phyloP scores from a whole-genome alignment of 2,797 vertebrate genomes.

The Neosalanx taihuensis region DNA sequence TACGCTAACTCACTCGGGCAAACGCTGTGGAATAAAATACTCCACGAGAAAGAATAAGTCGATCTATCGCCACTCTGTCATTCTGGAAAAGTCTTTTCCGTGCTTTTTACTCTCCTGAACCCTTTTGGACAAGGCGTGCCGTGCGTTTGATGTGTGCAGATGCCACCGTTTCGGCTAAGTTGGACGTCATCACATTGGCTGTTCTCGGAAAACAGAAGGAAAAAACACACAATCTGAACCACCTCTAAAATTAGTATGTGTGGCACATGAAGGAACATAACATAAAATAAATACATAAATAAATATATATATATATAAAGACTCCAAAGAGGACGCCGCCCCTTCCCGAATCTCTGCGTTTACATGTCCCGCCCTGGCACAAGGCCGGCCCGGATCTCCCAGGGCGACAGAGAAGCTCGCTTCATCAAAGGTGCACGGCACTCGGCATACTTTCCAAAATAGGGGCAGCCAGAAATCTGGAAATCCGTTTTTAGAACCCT shows the following conservation, averaged over 20 bases:
- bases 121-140: constrained; percentile 56
- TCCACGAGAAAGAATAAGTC: constrained; percentile 54
- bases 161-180: constrained; percentile 73
- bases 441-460: constrained; percentile 69
- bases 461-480: constrained; percentile 72
- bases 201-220: constrained; percentile 69
- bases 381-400: constrained; percentile 59
- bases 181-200: constrained; percentile 72
- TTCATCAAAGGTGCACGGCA: constrained; percentile 69
- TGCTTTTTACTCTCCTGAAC: constrained; percentile 63
- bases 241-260: constrained; percentile 74
- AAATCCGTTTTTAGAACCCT: constrained; percentile 73
- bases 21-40: constrained; percentile 43
- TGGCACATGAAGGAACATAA: constrained; percentile 55
- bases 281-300: constrained; percentile 22
- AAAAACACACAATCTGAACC: constrained; percentile 59
- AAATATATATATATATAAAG: constrained; percentile 51
- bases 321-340: constrained; percentile 72
- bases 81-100: constrained; percentile 77
- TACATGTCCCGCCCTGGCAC: constrained; percentile 57
- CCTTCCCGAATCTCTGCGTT: constrained; percentile 57
- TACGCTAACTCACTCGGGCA: constrained; percentile 17
- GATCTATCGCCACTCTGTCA: constrained; percentile 55
- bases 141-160: constrained; percentile 81
- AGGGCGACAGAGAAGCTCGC: constrained; percentile 48